phyloP scores from a whole-genome alignment of 2,113 vertebrate species.

The Megatriorchis doriae region DNA sequence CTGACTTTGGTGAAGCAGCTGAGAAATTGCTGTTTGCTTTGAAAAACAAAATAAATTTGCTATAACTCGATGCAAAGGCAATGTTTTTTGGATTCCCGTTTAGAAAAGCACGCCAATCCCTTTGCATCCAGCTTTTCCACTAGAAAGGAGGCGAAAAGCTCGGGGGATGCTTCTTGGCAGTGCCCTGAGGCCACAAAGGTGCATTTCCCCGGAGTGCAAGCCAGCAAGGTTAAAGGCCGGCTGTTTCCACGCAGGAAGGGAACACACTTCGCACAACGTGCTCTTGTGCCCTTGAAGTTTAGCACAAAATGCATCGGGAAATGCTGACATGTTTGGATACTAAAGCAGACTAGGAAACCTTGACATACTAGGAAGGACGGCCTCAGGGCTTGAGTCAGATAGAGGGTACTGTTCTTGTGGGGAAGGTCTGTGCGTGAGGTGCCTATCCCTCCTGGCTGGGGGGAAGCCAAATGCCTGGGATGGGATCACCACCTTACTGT shows the following conservation, averaged over 20 bases:
- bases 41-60: background rate
- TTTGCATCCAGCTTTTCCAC: background rate
- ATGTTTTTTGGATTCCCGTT: background rate
- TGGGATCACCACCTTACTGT: background rate
- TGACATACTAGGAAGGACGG: background rate
- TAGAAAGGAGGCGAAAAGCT: background rate
- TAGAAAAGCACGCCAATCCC: accelerated
- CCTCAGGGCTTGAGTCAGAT: background rate
- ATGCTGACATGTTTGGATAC: background rate
- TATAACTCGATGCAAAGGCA: background rate
- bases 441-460: background rate
- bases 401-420: background rate
- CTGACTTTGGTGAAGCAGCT: background rate
- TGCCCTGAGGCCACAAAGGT: background rate
- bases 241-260: background rate
- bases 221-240: background rate
- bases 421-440: background rate
- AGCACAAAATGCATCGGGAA: background rate
- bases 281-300: background rate
- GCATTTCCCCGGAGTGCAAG: background rate
- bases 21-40: background rate
- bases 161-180: background rate
- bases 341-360: background rate
- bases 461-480: background rate
- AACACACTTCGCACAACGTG: background rate